Evolutionary conservation across 2,797 vertebrate species (phyloP), one percentile per base, ranked within the genome.

Genomic region (Rhincodon typus): DNA sequence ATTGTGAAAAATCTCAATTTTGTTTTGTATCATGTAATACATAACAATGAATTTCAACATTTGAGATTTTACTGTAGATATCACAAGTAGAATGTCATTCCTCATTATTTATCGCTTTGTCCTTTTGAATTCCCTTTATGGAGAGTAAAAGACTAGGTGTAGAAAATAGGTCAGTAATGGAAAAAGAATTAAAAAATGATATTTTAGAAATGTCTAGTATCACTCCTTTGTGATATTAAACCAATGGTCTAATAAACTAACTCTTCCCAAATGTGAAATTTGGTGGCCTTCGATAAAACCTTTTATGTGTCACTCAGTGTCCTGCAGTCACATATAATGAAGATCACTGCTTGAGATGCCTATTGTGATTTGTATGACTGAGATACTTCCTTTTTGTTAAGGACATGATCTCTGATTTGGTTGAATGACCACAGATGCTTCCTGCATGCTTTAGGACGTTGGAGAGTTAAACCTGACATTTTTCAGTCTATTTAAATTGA

Each of bases 381-480:
- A 95, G 70, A 50, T 34, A 57, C 38, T 19, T 74, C 77, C 94
- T n/a, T 95, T 72, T 77, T 74, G 70, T 70, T 95, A 95, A 95
- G 94, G 46, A 95, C 42, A 77, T 95, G 69, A 77, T 95, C 70
- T 95, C 30, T 95, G 70, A 57, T 53, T 95, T 95, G 94, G 42
- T 95, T 77, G 69, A 95, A 95, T 95, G 53, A 46, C 42, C 38
- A 50, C 50, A 23, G 70, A 74, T 95, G 94, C 70, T 74, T 77
- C 69, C 46, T 74, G 46, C 30, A 46, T 74, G 70, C 70, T 57
- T 95, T 74, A 74, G 46, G 69, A 95, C 94, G 30, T 77, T 50
- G 94, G 70, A 95, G 94, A 95, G 94, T 95, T 95, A 95, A 95
- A 77, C 17, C 46, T 74, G 94, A 95, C 94, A 95, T 77, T 95